Evolutionary conservation across 2,888 invertebrate species (phyloP).

Genomic region (Spodoptera littoralis): DNA sequence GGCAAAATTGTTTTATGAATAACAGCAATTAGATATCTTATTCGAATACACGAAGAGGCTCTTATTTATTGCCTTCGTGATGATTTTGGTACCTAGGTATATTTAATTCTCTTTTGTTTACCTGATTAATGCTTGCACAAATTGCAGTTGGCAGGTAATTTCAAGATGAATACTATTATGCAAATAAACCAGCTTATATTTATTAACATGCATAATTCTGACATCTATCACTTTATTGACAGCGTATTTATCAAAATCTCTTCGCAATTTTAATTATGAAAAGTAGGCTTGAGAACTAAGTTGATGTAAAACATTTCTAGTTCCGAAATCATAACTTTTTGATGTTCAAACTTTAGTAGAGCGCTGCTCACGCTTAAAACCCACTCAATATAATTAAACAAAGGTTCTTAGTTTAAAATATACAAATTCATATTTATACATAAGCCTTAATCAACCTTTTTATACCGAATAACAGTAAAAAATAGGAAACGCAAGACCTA

Average conservation of each 20-base stretch:
- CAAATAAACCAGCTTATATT: slow-evolving; percentile 43
- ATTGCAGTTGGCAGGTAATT: slow-evolving; percentile 36
- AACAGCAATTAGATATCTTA: background rate
- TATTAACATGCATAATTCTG: slow-evolving; percentile 34
- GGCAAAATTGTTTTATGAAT: background rate
- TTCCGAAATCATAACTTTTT: background rate
- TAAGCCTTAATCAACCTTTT: background rate
- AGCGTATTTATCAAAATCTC: slow-evolving; percentile 8
- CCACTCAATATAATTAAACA: background rate
- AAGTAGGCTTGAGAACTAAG: no score
- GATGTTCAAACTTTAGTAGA: background rate
- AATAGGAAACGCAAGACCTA: slow-evolving; percentile 21
- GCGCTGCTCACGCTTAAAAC: background rate
- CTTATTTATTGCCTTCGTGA: background rate
- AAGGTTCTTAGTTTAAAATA: background rate
- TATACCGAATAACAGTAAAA: background rate
- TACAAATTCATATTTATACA: background rate
- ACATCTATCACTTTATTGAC: slow-evolving; percentile 28
- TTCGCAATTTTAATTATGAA: background rate
- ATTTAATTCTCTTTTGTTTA: slow-evolving; percentile 20
- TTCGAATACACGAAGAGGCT: background rate
- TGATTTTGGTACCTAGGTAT: slow-evolving; percentile 6
- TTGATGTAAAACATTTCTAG: background rate
- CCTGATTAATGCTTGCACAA: slow-evolving; percentile 38
- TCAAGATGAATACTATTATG: slow-evolving; percentile 30